A percentile compares a stretch with the other conserved stretches of the same genome.
phyloP scores from a whole-genome alignment of 2,888 invertebrate genomes.

The Clepsis dumicolana region DNA sequence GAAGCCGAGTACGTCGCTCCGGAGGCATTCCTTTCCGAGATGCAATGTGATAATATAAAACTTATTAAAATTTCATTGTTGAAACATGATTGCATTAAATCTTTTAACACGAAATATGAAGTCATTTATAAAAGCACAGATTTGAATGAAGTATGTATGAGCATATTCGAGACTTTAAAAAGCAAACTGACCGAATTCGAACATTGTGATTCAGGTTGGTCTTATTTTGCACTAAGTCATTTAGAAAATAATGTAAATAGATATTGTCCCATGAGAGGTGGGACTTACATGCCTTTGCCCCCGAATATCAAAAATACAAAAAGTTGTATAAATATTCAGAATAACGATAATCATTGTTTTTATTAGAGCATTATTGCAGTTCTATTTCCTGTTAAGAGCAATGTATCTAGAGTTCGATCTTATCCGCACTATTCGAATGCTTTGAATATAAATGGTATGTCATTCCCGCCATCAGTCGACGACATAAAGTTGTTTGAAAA shows the following conservation, averaged over 20 bases:
- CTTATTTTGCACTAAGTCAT: slow-evolving; percentile 33
- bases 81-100: slow-evolving; percentile 39
- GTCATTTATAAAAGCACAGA: slow-evolving; percentile 11
- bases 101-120: slow-evolving; percentile 38
- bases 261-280: slow-evolving; percentile 11
- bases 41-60: slow-evolving; percentile 5
- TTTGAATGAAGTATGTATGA: neutral
- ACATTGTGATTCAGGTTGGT: slow-evolving; percentile 44
- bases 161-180: neutral
- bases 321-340: slow-evolving; percentile 3
- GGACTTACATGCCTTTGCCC: neutral
- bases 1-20: neutral
- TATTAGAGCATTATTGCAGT: neutral
- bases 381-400: neutral
- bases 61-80: slow-evolving; percentile 30
- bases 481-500: neutral
- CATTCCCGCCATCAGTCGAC: neutral
- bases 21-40: neutral
- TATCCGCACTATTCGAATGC: neutral
- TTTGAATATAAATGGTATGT: neutral
- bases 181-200: slow-evolving; percentile 38
- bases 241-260: slow-evolving; percentile 43
- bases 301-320: neutral
- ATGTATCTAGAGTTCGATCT: neutral
- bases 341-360: slow-evolving; percentile 2